A percentile compares a stretch with the other conserved stretches of the same genome.
These are phyloP conservation scores for Pogonomyrmex californicus DNA, from an alignment of 1,140 invertebrate species.

Conservation along the genomic window DNA sequence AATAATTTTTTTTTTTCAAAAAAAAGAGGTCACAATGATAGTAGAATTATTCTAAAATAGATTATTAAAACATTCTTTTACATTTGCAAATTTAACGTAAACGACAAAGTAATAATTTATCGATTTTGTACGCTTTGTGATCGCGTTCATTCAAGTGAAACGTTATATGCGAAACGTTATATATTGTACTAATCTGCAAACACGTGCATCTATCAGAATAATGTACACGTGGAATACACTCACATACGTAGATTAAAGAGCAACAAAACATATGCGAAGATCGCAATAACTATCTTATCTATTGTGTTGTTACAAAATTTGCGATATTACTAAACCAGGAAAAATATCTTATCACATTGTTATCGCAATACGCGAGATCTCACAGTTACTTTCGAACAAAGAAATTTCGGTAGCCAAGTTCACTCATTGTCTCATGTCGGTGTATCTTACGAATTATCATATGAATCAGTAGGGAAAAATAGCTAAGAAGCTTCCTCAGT, in stretches of 20 bases:
- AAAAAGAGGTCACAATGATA: background rate
- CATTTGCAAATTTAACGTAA: background rate
- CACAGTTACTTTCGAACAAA: background rate
- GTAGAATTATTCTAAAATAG: background rate
- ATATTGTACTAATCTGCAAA: background rate
- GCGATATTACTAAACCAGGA: background rate
- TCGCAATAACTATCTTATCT: background rate
- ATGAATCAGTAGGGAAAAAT: background rate
- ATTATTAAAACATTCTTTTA: background rate
- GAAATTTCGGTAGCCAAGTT: background rate
- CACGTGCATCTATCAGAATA: background rate
- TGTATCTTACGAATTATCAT: background rate
- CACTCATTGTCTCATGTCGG: background rate
- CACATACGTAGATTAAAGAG: background rate
- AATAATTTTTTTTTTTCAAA: background rate
- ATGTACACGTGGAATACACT: background rate
- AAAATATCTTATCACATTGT: constrained; percentile 23
- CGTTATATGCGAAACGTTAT: too few species aligned
- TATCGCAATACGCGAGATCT: background rate
- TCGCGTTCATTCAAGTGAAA: too few species aligned
- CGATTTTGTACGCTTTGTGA: background rate
- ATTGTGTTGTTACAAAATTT: background rate
- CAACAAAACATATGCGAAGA: background rate
- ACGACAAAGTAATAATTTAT: background rate
- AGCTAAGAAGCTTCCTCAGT: background rate